phyloP scores from a whole-genome alignment of 2,888 invertebrate species.

The Dioctria rufipes region DNA sequence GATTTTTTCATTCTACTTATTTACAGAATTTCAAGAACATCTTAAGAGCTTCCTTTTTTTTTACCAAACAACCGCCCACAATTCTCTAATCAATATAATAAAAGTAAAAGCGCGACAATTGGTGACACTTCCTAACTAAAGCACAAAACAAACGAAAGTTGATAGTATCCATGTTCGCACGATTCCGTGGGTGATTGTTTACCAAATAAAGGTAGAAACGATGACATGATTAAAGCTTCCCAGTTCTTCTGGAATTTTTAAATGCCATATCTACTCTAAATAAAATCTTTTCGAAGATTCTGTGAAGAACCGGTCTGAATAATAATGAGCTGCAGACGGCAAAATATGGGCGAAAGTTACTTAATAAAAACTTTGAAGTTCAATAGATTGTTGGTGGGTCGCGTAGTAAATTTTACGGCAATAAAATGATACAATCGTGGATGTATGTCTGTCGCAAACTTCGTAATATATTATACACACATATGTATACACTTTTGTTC shows the following conservation, averaged over 20 bases:
- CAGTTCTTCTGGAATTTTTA: conserved; percentile 29
- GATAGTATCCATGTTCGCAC: conserved; percentile 18
- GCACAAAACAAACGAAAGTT: conserved; percentile 32
- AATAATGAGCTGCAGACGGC: conserved; percentile 10
- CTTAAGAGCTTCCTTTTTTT: neutral
- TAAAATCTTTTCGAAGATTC: too few species aligned
- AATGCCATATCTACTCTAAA: neutral
- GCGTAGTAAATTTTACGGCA: conserved; percentile 19
- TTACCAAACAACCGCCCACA: neutral
- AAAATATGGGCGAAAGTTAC: conserved; percentile 40
- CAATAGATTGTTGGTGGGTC: conserved; percentile 12
- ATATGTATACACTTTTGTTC: too few species aligned
- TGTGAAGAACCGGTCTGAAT: conserved; percentile 31
- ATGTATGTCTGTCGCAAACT: neutral
- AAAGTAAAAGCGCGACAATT: conserved; percentile 25
- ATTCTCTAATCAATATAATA: conserved; percentile 1
- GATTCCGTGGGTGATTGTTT: conserved; percentile 5
- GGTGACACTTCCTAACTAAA: neutral
- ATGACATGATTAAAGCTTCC: conserved; percentile 29
- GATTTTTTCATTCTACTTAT: too few species aligned
- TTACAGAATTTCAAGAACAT: conserved; percentile 1
- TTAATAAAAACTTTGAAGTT: conserved; percentile 30
- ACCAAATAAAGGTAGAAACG: conserved; percentile 26
- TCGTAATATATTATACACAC: too few species aligned
- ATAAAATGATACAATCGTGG: neutral